These are phyloP conservation scores for Neofelis nebulosa DNA, from an alignment of 2,113 vertebrate species.

Conservation along the genomic window DNA sequence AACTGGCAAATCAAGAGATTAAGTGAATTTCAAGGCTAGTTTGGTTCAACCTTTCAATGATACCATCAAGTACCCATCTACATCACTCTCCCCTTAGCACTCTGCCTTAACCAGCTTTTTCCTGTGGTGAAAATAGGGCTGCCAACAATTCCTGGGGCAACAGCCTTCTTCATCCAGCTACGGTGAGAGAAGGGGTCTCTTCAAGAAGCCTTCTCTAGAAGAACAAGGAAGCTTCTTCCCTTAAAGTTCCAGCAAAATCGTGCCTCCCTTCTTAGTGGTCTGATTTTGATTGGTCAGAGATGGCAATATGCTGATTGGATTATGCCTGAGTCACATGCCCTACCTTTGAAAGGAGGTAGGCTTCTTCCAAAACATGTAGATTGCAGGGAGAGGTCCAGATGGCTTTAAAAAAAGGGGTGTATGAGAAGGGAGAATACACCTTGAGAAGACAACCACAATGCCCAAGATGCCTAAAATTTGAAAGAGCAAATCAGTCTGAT, in stretches of 20 bases:
- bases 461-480: background rate
- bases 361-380: background rate
- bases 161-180: background rate
- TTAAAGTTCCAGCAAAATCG: background rate
- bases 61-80: background rate
- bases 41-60: background rate
- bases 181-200: background rate
- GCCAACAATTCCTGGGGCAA: background rate
- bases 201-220: background rate
- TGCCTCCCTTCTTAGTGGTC: background rate
- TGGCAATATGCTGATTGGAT: background rate
- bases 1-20: background rate
- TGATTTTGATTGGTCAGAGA: background rate
- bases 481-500: background rate
- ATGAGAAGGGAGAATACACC: background rate
- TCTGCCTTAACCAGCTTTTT: background rate
- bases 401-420: too few species aligned
- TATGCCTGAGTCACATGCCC: fast-evolving
- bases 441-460: background rate
- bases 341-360: background rate
- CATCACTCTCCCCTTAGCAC: background rate
- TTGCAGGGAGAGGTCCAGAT: fast-evolving
- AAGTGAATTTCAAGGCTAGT: slow-evolving; percentile 1
- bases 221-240: background rate
- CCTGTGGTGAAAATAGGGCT: background rate